Evolutionary conservation across 1,140 invertebrate species (phyloP).

Genomic region (Phortica variegata): DNA sequence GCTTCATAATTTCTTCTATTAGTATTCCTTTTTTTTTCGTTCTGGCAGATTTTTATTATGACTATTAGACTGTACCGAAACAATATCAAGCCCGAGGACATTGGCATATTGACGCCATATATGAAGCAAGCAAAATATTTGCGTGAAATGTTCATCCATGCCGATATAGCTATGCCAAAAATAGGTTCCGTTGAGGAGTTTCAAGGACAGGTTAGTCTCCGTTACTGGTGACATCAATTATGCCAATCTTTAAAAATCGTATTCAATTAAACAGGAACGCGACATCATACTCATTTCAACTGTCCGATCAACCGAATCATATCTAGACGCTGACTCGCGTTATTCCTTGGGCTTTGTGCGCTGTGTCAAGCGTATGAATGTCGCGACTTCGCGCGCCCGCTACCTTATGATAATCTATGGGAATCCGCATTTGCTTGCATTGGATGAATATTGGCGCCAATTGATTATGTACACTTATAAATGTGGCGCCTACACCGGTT

Average conservation of each 20-base stretch:
- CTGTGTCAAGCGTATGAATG: constrained; percentile 77
- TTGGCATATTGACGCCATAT: constrained; percentile 93
- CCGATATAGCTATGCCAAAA: constrained; percentile 71
- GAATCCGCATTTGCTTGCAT: constrained; percentile 72
- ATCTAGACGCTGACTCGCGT: constrained; percentile 60
- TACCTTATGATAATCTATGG: constrained; percentile 77
- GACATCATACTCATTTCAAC: constrained; percentile 81
- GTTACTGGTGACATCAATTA: too few species aligned
- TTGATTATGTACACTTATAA: constrained; percentile 68
- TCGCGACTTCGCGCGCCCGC: constrained; percentile 80
- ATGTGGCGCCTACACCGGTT: constrained; percentile 65
- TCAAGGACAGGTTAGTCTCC: constrained; percentile 65
- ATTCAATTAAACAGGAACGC: too few species aligned
- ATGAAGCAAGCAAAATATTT: constrained; percentile 72
- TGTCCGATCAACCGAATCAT: constrained; percentile 66
- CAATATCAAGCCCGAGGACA: constrained; percentile 65
- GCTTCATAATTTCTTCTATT: too few species aligned
- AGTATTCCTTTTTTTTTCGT: too few species aligned
- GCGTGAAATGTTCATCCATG: constrained; percentile 41
- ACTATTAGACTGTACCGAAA: constrained; percentile 65
- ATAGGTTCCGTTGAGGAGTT: constrained; percentile 93
- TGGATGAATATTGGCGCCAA: constrained; percentile 70
- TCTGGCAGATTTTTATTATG: constrained; percentile 60
- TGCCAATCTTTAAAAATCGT: too few species aligned
- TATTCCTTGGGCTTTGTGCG: constrained; percentile 73